Percentiles rank a stretch among this genome's conserved stretches.
These are phyloP conservation scores for Lagodon rhomboides DNA, from an alignment of 2,797 vertebrate genomes.

Conservation along the genomic window DNA sequence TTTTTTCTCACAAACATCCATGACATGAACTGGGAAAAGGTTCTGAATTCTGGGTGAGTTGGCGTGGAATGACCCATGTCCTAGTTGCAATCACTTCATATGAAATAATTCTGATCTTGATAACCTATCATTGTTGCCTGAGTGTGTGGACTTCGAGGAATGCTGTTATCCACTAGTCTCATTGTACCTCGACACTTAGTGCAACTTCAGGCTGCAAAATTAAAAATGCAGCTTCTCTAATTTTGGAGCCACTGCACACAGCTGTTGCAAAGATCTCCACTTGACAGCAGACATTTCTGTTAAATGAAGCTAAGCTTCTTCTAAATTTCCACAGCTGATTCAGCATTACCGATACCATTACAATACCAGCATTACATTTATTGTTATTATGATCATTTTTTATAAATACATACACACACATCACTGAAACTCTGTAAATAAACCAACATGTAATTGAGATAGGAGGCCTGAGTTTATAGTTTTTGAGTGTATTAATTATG, in stretches of 20 bases:
- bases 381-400: neutral
- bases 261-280: neutral
- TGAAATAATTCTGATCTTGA: neutral
- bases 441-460: no score
- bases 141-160: neutral
- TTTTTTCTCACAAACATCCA: no score
- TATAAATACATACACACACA: no score
- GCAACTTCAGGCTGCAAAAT: neutral
- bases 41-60: neutral
- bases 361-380: neutral
- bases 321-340: neutral
- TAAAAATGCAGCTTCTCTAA: neutral
- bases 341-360: neutral
- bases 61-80: no score
- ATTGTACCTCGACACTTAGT: neutral
- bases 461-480: no score
- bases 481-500: no score
- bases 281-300: neutral
- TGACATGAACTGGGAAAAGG: no score
- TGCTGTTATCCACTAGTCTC: neutral
- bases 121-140: neutral
- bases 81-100: no score
- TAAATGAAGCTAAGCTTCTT: neutral
- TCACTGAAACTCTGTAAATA: no score
- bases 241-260: neutral